Evolutionary conservation across 2,888 invertebrate genomes (phyloP).

Genomic region (Dermolepida albohirtum): DNA sequence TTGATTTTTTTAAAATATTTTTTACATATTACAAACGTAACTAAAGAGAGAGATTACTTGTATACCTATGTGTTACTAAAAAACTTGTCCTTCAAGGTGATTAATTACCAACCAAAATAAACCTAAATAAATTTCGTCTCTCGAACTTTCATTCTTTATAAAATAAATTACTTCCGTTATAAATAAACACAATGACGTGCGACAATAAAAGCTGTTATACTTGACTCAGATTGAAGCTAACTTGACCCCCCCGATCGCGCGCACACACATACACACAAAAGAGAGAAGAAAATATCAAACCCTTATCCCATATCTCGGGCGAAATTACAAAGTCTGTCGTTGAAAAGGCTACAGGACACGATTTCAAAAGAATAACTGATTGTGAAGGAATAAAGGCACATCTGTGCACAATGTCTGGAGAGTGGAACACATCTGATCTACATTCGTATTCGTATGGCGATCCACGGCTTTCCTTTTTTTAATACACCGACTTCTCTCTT

Average conservation of each 20-base stretch:
- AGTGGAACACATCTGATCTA: conserved; percentile 52
- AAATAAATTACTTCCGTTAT: conserved; percentile 43
- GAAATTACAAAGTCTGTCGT: conserved; percentile 61
- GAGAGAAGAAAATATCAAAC: conserved; percentile 54
- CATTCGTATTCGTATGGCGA: conserved; percentile 46
- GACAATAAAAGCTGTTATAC: conserved; percentile 49
- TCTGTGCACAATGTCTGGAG: conserved; percentile 52
- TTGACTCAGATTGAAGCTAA: conserved; percentile 54
- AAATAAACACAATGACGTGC: conserved; percentile 33
- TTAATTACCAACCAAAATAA: conserved; percentile 17
- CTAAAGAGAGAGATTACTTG: too few species aligned
- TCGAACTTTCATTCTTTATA: conserved; percentile 25
- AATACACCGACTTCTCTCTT: conserved; percentile 51
- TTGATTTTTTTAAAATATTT: too few species aligned
- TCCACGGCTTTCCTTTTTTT: conserved; percentile 48
- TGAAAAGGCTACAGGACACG: conserved; percentile 62
- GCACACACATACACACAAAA: conserved; percentile 33
- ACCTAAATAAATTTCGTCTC: conserved; percentile 21
- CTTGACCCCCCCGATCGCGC: conserved; percentile 58
- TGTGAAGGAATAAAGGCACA: conserved; percentile 59
- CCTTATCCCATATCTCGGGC: conserved; percentile 59
- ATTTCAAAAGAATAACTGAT: conserved; percentile 64
- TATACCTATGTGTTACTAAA: too few species aligned
- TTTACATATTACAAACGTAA: too few species aligned
- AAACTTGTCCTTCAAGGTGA: conserved; percentile 3